A percentile compares a stretch with the other conserved stretches of the same genome.
Evolutionary conservation across 2,797 vertebrate species (phyloP).

Genomic region (Sciaenops ocellatus): DNA sequence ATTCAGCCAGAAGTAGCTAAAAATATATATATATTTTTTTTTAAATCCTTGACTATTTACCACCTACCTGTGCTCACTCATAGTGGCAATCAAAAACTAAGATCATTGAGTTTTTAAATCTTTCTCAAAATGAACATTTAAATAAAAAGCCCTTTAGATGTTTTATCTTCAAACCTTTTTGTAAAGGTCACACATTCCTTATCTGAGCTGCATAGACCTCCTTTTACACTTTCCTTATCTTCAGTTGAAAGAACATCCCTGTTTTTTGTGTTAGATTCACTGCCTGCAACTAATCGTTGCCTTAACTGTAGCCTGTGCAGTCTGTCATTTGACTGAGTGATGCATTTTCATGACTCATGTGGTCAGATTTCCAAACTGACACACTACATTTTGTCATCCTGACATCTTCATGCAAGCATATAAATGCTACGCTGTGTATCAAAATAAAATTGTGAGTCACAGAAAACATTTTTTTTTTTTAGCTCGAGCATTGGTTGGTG

Average conservation of each 20-base stretch:
- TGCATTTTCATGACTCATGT: conserved; percentile 60
- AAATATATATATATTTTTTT: too few relatives aligned
- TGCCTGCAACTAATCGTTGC: conserved; percentile 51
- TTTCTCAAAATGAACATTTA: conserved; percentile 20
- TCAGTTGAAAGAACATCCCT: conserved; percentile 50
- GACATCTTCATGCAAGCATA: conserved; percentile 67
- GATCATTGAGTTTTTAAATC: not conserved
- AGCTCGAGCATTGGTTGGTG: conserved; percentile 1
- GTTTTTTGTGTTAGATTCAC: conserved; percentile 41
- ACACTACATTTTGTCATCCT: conserved; percentile 67
- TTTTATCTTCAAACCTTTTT: conserved; percentile 43
- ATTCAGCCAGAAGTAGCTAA: not conserved
- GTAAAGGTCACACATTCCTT: conserved; percentile 55
- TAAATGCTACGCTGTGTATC: conserved; percentile 43
- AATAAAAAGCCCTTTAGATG: conserved; percentile 2
- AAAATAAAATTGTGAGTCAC: conserved; percentile 34
- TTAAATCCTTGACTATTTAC: not conserved
- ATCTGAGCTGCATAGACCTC: conserved; percentile 35
- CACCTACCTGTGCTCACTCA: not conserved
- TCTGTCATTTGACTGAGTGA: conserved; percentile 55
- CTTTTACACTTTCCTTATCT: conserved; percentile 36
- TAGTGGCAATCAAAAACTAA: not conserved
- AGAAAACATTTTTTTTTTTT: not conserved
- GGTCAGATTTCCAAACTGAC: conserved; percentile 62
- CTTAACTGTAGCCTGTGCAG: conserved; percentile 28